Evolutionary conservation across 2,113 vertebrate species (phyloP).

Genomic region (Menidia beryllina): DNA sequence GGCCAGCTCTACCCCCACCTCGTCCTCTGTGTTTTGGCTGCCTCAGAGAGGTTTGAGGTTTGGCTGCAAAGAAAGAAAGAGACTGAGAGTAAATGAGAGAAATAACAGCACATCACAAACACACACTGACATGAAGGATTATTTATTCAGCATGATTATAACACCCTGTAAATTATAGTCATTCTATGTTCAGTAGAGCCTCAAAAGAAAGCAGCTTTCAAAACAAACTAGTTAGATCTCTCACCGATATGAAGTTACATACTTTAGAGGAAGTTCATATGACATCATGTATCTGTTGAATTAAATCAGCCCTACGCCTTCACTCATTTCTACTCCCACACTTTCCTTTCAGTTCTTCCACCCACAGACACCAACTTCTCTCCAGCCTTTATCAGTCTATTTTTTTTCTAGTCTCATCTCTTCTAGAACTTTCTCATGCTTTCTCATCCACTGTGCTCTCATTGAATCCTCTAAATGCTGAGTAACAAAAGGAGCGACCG

Average conservation of each 20-base stretch:
- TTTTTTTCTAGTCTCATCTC: background rate
- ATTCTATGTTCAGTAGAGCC: too few relatives aligned
- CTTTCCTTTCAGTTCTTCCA: constrained; percentile 14
- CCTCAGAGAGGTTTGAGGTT: constrained; percentile 91
- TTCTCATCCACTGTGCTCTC: constrained; percentile 12
- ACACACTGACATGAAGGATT: background rate
- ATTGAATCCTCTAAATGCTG: constrained; percentile 9
- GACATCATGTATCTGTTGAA: constrained; percentile 42
- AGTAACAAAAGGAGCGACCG: constrained; percentile 5
- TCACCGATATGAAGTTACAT: constrained; percentile 6
- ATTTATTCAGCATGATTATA: too few relatives aligned
- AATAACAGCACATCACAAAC: background rate
- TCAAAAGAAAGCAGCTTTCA: background rate
- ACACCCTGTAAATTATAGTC: background rate
- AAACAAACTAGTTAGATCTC: background rate
- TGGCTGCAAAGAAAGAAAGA: constrained; percentile 78
- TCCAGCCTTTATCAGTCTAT: too few relatives aligned
- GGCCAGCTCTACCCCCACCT: constrained; percentile 66
- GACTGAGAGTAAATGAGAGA: constrained; percentile 12
- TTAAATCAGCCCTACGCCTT: constrained; percentile 29
- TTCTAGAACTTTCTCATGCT: constrained; percentile 49
- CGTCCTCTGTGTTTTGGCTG: constrained; percentile 85
- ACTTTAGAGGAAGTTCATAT: constrained; percentile 24
- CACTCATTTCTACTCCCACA: constrained; percentile 47
- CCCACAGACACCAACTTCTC: constrained; percentile 10